A percentile compares a stretch with the other conserved stretches of the same genome.
Conservation (phyloP, 2,888 invertebrate genomes). For the Perizoma flavofasciatum region DNA sequence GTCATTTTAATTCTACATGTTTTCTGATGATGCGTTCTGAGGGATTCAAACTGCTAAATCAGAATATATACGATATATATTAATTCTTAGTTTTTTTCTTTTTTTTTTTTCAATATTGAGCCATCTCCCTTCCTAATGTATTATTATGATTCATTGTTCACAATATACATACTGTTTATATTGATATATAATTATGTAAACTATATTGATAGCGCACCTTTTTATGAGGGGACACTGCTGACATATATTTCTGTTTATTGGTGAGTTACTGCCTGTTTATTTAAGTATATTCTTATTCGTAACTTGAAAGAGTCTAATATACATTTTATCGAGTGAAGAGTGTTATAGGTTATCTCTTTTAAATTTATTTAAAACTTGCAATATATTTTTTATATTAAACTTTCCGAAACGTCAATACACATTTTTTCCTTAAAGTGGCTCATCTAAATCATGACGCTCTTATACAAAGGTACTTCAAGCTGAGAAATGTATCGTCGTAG, state of each 20-base stretch:
- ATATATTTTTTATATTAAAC: too few relatives aligned
- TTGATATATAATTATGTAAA: slow-evolving; percentile 49
- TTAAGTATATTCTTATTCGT: neutral
- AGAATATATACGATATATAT: too few relatives aligned
- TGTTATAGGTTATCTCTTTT: too few relatives aligned
- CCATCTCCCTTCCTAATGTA: slow-evolving; percentile 23
- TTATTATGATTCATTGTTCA: slow-evolving; percentile 38
- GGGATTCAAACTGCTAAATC: neutral
- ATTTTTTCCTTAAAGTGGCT: too few relatives aligned
- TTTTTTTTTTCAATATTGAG: slow-evolving; percentile 6
- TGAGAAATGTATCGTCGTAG: too few relatives aligned
- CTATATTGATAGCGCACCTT: slow-evolving; percentile 49
- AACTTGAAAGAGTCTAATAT: too few relatives aligned
- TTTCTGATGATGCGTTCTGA: neutral
- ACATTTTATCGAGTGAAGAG: too few relatives aligned
- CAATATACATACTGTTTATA: slow-evolving; percentile 39
- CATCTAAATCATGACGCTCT: too few relatives aligned
- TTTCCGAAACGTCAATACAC: too few relatives aligned
- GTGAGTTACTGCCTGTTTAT: slow-evolving; percentile 54
- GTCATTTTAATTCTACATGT: neutral
- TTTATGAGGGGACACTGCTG: slow-evolving; percentile 58
- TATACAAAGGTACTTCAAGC: too few relatives aligned
- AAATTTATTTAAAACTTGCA: too few relatives aligned
- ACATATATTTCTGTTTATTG: slow-evolving; percentile 65
- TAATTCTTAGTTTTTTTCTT: neutral